Base-by-base conservation (phyloP, 2,797 vertebrate genomes). In the Acanthis flammea region DNA sequence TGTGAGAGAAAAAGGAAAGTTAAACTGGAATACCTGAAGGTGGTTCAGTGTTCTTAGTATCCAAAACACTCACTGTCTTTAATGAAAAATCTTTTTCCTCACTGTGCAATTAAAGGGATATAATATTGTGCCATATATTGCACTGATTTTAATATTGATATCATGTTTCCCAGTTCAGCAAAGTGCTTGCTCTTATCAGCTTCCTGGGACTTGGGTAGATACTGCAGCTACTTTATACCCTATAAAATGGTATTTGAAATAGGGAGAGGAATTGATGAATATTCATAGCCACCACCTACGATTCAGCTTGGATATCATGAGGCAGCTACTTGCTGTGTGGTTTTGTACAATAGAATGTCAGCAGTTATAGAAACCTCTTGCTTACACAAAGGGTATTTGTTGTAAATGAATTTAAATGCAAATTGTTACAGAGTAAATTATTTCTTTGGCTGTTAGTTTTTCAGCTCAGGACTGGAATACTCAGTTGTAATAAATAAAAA, bases 351-450 rank as follows among this genome's bases (percentile, higher is more conserved):
- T 7, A 75, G 61, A 89, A 74, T 90, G 31, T 85, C 77, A 93
- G 53, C 55, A 61, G n/a, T 76, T 90, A 66, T 23, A 42, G n/a
- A 92, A 94, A 87, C 35, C 7, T 71, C 82, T 94, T n/a, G 30
- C 27, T 90, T 42, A 72, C n/a, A 88, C 18, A 92, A 84, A 92
- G 50, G 57, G 14, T 57, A 94, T 50, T 93, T 71, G 18, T 44
- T 90, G 62, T 41, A 86, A 95, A 76, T 84, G 66, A 94, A 88
- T 92, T 93, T 92, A 89, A 94, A 92, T 86, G 73, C 50, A 86
- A 92, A 93, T 86, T 78, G 28, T 70, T 85, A 48, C 58, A 75
- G 35, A 92, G 82, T 50, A 94, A 94, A 88, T 93, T 83, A 12
- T 79, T 94, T 86, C 74, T 58, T 24, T 94, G 68, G 21, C 22